A percentile compares a stretch with the other conserved stretches of the same genome.
phyloP scores from a whole-genome alignment of 30 jellyfish, hydroid and myxozoan species.

The Aurelia sp. region DNA sequence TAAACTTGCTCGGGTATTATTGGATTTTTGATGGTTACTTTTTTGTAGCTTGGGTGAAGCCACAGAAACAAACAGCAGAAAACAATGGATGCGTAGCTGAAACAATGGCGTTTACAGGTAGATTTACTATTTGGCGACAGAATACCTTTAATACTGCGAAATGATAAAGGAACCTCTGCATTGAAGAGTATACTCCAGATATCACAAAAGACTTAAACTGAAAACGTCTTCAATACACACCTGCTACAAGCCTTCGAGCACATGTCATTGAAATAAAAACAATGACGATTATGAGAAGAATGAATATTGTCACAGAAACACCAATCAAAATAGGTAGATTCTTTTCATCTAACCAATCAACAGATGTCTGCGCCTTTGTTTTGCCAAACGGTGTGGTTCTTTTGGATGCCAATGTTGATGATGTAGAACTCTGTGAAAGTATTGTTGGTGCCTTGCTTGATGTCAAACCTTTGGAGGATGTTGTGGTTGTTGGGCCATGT shows the following conservation, averaged over 20 bases:
- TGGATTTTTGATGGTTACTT: no score
- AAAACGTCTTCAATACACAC: not conserved
- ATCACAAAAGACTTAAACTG: no score
- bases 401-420: not conserved
- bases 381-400: not conserved
- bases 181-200: no score
- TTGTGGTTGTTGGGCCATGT: not conserved
- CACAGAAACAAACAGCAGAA: no score
- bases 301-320: constrained; percentile 23
- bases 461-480: not conserved
- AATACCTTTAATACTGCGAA: no score
- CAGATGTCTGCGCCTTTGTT: not conserved
- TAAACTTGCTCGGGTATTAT: no score
- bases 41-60: no score
- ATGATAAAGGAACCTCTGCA: no score
- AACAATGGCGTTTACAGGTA: no score
- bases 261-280: constrained; percentile 18
- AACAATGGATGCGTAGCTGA: no score
- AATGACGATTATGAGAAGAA: constrained; percentile 30
- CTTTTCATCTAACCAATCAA: constrained; percentile 49
- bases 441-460: not conserved
- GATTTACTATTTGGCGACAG: no score
- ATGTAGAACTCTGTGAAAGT: not conserved
- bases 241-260: constrained; percentile 15
- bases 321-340: constrained; percentile 53